phyloP scores from a whole-genome alignment of 2,113 vertebrate genomes.

The Calyptomena viridis region DNA sequence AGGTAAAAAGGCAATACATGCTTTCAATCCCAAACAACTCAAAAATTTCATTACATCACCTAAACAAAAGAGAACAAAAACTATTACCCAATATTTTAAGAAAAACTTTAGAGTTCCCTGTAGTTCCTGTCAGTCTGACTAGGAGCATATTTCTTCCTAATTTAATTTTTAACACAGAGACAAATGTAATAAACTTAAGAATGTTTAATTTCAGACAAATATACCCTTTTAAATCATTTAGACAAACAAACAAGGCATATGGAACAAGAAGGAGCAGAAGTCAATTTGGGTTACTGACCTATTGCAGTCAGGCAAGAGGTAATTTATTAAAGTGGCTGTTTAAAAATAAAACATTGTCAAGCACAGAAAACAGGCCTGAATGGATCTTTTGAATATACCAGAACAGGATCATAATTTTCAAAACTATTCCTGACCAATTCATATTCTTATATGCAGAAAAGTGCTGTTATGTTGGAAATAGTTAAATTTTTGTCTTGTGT shows the following conservation, averaged over 20 bases:
- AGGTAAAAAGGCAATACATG: background rate
- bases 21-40: background rate
- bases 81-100: background rate
- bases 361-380: background rate
- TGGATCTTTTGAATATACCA: background rate
- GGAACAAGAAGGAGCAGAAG: background rate
- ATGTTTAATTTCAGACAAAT: background rate
- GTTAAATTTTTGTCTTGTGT: background rate
- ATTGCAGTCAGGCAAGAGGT: too few relatives aligned
- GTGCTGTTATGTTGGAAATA: background rate
- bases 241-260: background rate
- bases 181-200: background rate
- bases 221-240: background rate
- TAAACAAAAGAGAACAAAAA: background rate
- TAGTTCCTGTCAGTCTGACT: background rate
- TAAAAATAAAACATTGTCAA: background rate
- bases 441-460: background rate
- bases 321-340: background rate
- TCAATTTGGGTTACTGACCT: background rate
- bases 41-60: background rate
- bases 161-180: background rate
- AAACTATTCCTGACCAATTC: background rate
- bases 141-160: background rate
- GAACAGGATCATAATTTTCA: background rate
- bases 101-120: background rate